Conservation (phyloP, 2,888 invertebrate genomes). For the Ennomos quercinarius region DNA sequence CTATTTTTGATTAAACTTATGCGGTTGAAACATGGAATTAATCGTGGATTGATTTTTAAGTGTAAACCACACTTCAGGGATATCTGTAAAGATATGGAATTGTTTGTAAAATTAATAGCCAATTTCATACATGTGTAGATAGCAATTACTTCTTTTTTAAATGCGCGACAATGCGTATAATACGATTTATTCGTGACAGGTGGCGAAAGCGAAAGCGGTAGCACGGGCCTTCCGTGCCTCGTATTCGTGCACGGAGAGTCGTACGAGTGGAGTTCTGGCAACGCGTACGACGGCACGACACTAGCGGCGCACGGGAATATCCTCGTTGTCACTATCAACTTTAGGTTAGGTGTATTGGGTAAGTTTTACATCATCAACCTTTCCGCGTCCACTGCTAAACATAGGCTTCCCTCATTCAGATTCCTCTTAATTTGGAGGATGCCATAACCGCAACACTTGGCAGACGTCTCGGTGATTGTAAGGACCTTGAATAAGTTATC, state of each 20-base stretch:
- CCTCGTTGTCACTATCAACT: constrained; percentile 96
- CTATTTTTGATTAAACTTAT: not conserved
- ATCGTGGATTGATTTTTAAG: no score
- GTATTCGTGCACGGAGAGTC: constrained; percentile 98
- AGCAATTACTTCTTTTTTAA: not conserved
- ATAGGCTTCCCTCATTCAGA: no score
- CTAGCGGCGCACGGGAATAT: constrained; percentile 96
- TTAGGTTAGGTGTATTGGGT: constrained; percentile 95
- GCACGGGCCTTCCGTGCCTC: constrained; percentile 90
- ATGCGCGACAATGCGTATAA: not conserved
- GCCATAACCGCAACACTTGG: no score
- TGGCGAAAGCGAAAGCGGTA: constrained; percentile 76
- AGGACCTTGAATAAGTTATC: no score
- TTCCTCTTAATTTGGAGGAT: no score
- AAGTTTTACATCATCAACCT: constrained; percentile 58
- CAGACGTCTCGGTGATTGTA: no score
- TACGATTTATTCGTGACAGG: constrained; percentile 42
- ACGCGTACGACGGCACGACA: constrained; percentile 98
- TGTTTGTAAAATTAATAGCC: not conserved
- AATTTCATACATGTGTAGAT: no score
- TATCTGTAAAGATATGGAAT: no score
- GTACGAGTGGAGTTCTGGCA: constrained; percentile 98
- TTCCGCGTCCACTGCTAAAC: no score
- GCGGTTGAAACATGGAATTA: no score
- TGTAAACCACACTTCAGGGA: no score